These are phyloP conservation scores for Tenthredo scrophulariae DNA, from an alignment of 2,888 invertebrate species.

Conservation along the genomic window DNA sequence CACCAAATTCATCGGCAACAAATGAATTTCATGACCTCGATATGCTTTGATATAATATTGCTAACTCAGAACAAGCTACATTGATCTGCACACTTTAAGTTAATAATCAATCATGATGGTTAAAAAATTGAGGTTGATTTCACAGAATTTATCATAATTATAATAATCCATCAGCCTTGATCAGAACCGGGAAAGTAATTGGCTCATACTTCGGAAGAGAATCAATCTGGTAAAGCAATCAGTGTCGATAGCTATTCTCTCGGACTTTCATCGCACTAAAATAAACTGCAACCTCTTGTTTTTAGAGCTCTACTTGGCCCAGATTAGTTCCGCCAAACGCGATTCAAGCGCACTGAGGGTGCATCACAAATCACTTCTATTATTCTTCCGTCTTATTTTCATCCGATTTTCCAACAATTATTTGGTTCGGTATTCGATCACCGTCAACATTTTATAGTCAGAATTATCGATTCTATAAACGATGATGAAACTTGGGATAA, in stretches of 20 bases:
- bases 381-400: neutral
- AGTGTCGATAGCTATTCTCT: neutral
- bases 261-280: neutral
- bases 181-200: neutral
- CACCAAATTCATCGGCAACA: neutral
- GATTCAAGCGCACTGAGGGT: neutral
- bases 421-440: neutral
- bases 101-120: neutral
- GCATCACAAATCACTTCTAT: neutral
- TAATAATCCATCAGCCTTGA: neutral
- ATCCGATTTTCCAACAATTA: too few species aligned
- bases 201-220: neutral
- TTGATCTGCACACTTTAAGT: neutral
- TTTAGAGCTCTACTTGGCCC: slow-evolving; percentile 36
- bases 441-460: neutral
- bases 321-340: neutral
- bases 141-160: neutral
- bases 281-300: slow-evolving; percentile 28
- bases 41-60: neutral
- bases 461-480: neutral
- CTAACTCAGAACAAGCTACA: neutral
- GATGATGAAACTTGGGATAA: neutral
- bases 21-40: neutral
- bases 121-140: neutral
- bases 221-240: slow-evolving; percentile 19